phyloP scores from a whole-genome alignment of 2,888 invertebrate genomes.

The Tetragonula carbonaria region DNA sequence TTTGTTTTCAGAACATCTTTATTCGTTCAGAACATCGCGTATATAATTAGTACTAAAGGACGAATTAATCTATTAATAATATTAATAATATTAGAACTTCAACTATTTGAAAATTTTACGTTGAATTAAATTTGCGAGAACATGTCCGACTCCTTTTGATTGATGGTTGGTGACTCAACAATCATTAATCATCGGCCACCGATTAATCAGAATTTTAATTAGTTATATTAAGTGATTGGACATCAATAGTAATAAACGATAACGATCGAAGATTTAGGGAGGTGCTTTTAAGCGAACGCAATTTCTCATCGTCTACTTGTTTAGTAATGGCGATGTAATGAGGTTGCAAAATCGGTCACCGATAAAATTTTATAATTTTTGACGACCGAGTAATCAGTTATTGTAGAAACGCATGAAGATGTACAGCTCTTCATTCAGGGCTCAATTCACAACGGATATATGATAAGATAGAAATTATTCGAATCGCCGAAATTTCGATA shows the following conservation, averaged over 20 bases:
- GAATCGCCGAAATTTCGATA: not conserved
- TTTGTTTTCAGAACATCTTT: no score
- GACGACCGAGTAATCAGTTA: not conserved
- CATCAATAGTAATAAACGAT: slow-evolving; percentile 1
- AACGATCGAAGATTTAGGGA: slow-evolving; percentile 31
- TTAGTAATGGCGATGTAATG: slow-evolving; percentile 8
- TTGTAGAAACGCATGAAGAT: not conserved
- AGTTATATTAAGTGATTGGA: no score
- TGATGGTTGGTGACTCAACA: no score
- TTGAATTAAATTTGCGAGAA: no score
- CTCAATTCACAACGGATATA: not conserved
- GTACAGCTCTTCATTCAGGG: not conserved
- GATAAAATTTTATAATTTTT: not conserved
- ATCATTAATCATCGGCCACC: no score
- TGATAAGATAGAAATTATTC: not conserved
- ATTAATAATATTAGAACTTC: no score
- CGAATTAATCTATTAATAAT: no score
- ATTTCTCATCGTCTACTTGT: slow-evolving; percentile 40
- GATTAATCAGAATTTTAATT: no score
- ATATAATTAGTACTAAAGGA: no score
- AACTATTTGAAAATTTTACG: no score
- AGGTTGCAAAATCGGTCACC: not conserved
- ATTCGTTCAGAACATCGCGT: no score
- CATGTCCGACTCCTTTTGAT: no score
- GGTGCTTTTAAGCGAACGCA: slow-evolving; percentile 7